A percentile compares a stretch with the other conserved stretches of the same genome.
Conservation (phyloP, 2,888 invertebrate species). For the Tenthredo distinguenda region DNA sequence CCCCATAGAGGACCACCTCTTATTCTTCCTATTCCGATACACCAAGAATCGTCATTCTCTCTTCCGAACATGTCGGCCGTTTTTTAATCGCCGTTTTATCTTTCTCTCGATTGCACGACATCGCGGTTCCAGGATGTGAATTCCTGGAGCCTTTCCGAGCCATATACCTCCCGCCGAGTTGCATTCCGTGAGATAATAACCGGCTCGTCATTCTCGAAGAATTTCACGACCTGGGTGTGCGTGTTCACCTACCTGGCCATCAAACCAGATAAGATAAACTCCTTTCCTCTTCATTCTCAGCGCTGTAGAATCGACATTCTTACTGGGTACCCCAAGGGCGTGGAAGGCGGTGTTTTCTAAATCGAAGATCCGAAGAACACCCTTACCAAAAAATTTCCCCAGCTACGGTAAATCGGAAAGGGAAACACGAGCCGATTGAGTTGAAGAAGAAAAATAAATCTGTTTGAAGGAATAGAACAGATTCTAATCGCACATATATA, state of each 20-base stretch:
- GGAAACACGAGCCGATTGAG: too few species aligned
- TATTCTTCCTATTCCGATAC: background rate
- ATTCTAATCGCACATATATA: background rate
- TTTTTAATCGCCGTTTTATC: background rate
- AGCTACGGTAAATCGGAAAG: background rate
- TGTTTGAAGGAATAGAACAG: background rate
- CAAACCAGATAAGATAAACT: constrained; percentile 26
- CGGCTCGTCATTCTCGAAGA: constrained; percentile 1
- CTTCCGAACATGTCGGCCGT: background rate
- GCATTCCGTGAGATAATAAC: constrained; percentile 4
- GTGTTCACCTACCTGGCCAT: background rate
- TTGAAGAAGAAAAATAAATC: background rate
- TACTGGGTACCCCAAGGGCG: background rate
- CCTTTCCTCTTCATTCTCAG: background rate
- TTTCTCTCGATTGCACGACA: background rate
- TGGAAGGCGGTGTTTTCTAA: background rate
- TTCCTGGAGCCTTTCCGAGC: background rate
- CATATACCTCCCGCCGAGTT: background rate
- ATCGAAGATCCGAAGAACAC: background rate
- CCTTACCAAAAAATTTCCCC: background rate
- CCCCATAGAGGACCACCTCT: background rate
- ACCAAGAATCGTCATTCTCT: background rate
- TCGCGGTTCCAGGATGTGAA: background rate
- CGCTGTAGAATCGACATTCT: background rate
- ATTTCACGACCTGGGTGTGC: background rate